Evolutionary conservation across 2,797 vertebrate species (phyloP).

Genomic region (Notolepis coatsorum): DNA sequence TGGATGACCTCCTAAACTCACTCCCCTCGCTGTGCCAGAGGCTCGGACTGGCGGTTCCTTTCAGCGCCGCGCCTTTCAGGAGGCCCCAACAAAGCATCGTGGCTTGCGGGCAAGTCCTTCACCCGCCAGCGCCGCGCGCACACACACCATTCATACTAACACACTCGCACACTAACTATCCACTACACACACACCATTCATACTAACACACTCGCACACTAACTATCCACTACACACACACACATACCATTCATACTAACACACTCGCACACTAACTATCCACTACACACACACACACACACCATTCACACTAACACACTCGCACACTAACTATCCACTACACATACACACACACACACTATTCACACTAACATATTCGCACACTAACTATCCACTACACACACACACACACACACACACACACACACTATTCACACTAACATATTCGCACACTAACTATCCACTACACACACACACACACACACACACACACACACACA

Average conservation of each 20-base stretch:
- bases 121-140: constrained; percentile 41
- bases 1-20: constrained; percentile 93
- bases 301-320: constrained; percentile 70
- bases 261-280: too few species aligned
- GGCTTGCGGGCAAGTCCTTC: constrained; percentile 82
- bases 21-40: constrained; percentile 85
- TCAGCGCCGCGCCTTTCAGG: constrained; percentile 83
- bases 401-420: too few species aligned
- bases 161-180: constrained; percentile 81
- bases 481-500: neutral
- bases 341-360: constrained; percentile 36
- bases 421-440: too few species aligned
- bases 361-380: too few species aligned
- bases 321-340: constrained; percentile 78
- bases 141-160: constrained; percentile 49
- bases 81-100: constrained; percentile 87
- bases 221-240: too few species aligned
- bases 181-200: constrained; percentile 40
- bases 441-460: too few species aligned
- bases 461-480: too few species aligned
- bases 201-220: too few species aligned
- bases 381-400: too few species aligned
- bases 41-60: constrained; percentile 85
- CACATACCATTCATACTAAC: too few species aligned
- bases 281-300: too few species aligned